phyloP scores from a whole-genome alignment of 2,113 vertebrate genomes.

The Benthochromis sp. region DNA sequence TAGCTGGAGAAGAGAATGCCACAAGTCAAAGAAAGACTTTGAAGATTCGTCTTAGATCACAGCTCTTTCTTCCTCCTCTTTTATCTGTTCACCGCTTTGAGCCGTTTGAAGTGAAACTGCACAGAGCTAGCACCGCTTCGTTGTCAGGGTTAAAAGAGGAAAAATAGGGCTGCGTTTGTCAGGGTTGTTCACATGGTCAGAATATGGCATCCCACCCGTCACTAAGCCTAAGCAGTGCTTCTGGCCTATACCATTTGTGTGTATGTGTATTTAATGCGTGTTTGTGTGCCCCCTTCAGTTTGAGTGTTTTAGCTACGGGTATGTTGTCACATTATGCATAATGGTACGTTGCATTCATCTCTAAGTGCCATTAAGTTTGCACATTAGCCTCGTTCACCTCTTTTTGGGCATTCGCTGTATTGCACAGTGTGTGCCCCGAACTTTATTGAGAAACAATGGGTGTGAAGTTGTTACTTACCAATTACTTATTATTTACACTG shows the following conservation, averaged over 20 bases:
- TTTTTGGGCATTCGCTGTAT: not conserved
- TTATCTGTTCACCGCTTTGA: not conserved
- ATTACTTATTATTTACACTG: not conserved
- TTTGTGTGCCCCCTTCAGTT: not conserved
- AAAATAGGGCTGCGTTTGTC: not conserved
- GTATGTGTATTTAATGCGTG: not conserved
- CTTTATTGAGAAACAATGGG: not conserved
- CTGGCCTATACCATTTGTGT: not conserved
- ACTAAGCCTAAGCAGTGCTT: constrained; percentile 11
- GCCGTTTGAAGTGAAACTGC: constrained; percentile 22
- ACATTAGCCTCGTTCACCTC: constrained; percentile 40
- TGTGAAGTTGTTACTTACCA: not conserved
- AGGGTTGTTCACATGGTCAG: constrained; percentile 15
- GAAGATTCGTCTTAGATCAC: constrained; percentile 3
- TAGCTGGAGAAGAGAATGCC: not conserved
- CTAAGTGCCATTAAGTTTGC: constrained; percentile 51
- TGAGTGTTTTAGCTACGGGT: constrained; percentile 10
- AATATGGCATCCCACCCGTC: not conserved
- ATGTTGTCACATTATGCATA: constrained; percentile 5
- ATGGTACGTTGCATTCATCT: constrained; percentile 26
- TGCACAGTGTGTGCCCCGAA: not conserved
- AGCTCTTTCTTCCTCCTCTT: not conserved
- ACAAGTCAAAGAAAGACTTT: constrained; percentile 2
- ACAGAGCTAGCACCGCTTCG: not conserved
- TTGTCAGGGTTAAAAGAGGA: constrained; percentile 15